Evolutionary conservation across 2,797 vertebrate genomes (phyloP), one percentile per base, ranked within the genome.

Genomic region (Acanthiza pusilla): DNA sequence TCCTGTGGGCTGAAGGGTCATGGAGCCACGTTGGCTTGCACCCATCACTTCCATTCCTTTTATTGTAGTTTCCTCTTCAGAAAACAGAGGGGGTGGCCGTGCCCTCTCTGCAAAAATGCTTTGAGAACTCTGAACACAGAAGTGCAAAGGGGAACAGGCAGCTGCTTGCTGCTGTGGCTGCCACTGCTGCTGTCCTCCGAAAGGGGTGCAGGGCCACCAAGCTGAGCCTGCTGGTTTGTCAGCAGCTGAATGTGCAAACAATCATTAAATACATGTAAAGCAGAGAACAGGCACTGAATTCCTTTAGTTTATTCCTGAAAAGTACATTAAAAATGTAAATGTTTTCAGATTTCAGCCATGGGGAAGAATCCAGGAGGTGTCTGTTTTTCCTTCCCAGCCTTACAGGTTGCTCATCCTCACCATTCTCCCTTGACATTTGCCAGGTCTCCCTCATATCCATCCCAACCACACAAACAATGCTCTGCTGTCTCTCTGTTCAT

Each of bases 11-110:
- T 82, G 75, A 58, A 61, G 38, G 13, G 8, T 61, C 13, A 16
- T 3, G 5, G 34, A 42, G 29, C 7, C 26, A 48, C 0, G 0
- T 21, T 0, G 0, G 11, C 23, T 54, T 21, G 21, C 26, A 53
- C 25, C 9, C 23, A 14, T 62, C 12, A 11, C 21, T 83, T 88
- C 34, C 48, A 26, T 8, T 81, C 25, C 29, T 68, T 80, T 20
- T n/a, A 45, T 3, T 29, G 25, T 40, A 13, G 13, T 58, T 93
- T 82, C 38, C 29, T 75, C 45, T 48, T 87, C 0, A 0, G 36
- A 54, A 82, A 87, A 78, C 8, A 47, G 17, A 63, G 4, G 3
- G 9, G 29, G 51, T 12, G 16, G 36, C 73, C 71, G 22, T 47
- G 17, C 3, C 18, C 12, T 47, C n/a, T 36, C 43, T 65, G 54